Evolutionary conservation across 2,797 vertebrate species (phyloP).

Genomic region (Acridotheres tristis): DNA sequence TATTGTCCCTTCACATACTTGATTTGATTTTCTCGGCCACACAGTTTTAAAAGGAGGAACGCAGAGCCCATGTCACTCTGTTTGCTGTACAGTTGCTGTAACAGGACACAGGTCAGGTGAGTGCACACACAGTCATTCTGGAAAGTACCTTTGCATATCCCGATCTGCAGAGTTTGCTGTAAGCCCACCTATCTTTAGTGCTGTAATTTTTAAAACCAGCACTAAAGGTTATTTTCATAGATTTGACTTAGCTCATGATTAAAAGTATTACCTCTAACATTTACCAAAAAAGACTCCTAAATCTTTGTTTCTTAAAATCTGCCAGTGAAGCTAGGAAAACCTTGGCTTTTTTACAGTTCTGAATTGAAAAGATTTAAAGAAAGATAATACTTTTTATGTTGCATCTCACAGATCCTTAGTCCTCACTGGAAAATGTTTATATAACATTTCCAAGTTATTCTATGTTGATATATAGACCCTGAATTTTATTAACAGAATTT

Average conservation of each 20-base stretch:
- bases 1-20: background rate
- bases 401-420: background rate
- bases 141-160: background rate
- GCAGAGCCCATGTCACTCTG: background rate
- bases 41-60: background rate
- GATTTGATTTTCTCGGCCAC: background rate
- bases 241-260: conserved; percentile 34
- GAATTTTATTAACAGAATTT: conserved; percentile 49
- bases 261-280: conserved; percentile 56
- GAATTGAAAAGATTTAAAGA: background rate
- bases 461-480: conserved; percentile 25
- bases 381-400: background rate
- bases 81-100: background rate
- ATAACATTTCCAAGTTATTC: conserved; percentile 38
- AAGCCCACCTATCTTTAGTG: background rate
- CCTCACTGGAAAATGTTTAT: background rate
- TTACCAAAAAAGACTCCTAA: conserved; percentile 28
- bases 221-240: conserved; percentile 47
- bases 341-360: background rate
- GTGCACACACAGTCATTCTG: background rate
- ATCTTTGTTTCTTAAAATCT: conserved; percentile 27
- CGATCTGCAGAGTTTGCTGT: background rate
- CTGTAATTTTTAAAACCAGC: background rate
- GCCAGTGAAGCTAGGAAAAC: background rate
- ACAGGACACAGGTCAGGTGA: background rate